Conservation (phyloP, 2,797 vertebrate genomes). For the Poecilia gillii region DNA sequence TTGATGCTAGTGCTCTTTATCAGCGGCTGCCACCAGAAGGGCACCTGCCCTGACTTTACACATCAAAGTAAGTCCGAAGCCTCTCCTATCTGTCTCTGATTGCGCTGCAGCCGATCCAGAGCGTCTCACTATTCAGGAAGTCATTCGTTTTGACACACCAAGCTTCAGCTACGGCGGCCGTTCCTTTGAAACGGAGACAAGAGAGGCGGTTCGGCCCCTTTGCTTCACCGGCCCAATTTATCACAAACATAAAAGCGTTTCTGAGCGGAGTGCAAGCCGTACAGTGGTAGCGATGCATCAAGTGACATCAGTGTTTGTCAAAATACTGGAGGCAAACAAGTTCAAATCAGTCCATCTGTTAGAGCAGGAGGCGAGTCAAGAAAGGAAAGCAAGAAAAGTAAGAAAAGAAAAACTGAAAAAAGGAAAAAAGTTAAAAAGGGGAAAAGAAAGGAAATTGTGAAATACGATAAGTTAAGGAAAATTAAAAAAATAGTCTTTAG, state of each 20-base stretch:
- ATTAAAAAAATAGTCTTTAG: neutral
- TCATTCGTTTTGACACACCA: neutral
- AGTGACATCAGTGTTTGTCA: neutral
- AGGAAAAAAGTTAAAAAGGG: neutral
- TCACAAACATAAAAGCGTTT: slow-evolving; percentile 7
- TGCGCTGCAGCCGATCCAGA: neutral
- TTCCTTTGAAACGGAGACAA: neutral
- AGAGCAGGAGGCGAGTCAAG: neutral
- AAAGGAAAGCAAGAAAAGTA: neutral
- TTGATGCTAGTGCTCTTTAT: neutral
- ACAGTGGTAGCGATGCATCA: neutral
- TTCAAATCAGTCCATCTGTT: neutral
- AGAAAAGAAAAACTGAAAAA: neutral
- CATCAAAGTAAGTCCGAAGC: slow-evolving; percentile 3
- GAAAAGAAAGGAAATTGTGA: neutral
- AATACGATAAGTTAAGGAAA: neutral
- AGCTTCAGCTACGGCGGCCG: neutral
- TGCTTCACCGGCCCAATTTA: neutral
- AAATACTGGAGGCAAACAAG: neutral
- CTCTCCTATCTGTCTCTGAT: neutral
- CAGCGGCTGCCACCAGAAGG: slow-evolving; percentile 11
- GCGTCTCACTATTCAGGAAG: slow-evolving; percentile 23
- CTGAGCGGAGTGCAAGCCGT: neutral
- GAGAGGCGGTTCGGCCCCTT: neutral
- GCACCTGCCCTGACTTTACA: neutral